These are phyloP conservation scores for Lepus townsendii DNA, from an alignment of 2,797 vertebrate species.

Conservation along the genomic window DNA sequence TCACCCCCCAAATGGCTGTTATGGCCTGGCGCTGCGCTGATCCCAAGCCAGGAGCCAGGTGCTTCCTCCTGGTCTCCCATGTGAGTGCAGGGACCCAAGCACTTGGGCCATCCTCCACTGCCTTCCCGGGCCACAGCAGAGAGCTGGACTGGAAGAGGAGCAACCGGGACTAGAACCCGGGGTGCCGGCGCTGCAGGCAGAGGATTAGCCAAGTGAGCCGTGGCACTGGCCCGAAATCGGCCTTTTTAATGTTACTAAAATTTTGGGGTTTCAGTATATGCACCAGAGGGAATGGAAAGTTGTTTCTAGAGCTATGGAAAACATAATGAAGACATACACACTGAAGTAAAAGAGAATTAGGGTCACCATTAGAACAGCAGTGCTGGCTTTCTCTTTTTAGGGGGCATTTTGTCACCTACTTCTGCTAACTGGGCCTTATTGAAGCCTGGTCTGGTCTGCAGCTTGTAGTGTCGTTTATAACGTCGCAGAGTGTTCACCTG, in stretches of 20 bases:
- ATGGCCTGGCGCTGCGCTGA: no score
- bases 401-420: constrained; percentile 85
- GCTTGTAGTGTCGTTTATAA: constrained; percentile 99
- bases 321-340: neutral
- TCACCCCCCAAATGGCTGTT: no score
- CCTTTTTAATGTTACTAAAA: neutral
- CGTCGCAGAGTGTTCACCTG: constrained; percentile 98
- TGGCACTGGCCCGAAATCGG: neutral
- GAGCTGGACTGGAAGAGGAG: no score
- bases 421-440: constrained; percentile 99
- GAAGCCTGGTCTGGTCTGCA: constrained; percentile 98
- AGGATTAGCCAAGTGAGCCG: no score
- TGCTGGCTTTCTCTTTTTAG: neutral
- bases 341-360: neutral
- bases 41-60: no score
- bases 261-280: neutral
- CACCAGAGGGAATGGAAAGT: neutral
- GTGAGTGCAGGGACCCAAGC: no score
- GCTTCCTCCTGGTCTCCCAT: no score
- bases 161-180: no score
- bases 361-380: neutral
- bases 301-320: neutral
- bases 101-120: no score
- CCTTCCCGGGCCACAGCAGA: no score
- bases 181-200: no score